Conservation (phyloP, 2,888 invertebrate species). For the Melieria omissa region DNA sequence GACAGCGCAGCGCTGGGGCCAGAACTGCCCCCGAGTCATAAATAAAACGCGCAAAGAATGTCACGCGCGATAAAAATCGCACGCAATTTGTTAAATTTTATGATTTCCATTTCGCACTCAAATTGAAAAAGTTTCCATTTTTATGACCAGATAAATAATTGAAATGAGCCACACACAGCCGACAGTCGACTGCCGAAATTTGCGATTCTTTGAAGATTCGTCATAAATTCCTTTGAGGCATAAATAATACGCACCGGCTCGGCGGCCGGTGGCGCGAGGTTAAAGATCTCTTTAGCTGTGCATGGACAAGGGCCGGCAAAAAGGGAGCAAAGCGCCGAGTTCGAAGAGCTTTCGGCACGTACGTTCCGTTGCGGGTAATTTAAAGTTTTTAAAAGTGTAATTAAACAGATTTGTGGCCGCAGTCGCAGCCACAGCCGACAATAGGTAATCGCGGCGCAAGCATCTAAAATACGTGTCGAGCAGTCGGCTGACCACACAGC, state of each 20-base stretch:
- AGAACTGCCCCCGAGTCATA: not conserved
- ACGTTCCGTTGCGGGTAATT: conserved; percentile 20
- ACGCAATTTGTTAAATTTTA: conserved; percentile 60
- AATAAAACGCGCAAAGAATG: conserved; percentile 15
- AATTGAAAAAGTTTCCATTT: conserved; percentile 31
- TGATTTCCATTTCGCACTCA: conserved; percentile 49
- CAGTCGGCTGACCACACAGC: not conserved
- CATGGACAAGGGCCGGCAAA: not conserved
- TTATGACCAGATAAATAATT: conserved; percentile 59
- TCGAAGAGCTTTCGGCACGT: not conserved
- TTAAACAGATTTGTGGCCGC: conserved; percentile 22
- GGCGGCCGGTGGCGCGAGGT: conserved; percentile 41
- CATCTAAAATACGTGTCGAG: not conserved
- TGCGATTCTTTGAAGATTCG: conserved; percentile 56
- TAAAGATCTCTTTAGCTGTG: conserved; percentile 24
- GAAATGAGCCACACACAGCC: conserved; percentile 52
- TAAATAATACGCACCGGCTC: conserved; percentile 26
- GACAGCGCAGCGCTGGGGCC: too few relatives aligned
- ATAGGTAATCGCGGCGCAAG: not conserved
- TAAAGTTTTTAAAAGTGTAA: conserved; percentile 23
- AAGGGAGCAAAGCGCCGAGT: not conserved
- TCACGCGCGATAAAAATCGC: conserved; percentile 55
- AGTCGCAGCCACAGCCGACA: not conserved
- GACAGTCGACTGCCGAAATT: conserved; percentile 25
- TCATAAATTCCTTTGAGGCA: conserved; percentile 50